A percentile compares a stretch with the other conserved stretches of the same genome.
Conservation (phyloP, 1,140 invertebrate species). For the Zaprionus gabonicus region DNA sequence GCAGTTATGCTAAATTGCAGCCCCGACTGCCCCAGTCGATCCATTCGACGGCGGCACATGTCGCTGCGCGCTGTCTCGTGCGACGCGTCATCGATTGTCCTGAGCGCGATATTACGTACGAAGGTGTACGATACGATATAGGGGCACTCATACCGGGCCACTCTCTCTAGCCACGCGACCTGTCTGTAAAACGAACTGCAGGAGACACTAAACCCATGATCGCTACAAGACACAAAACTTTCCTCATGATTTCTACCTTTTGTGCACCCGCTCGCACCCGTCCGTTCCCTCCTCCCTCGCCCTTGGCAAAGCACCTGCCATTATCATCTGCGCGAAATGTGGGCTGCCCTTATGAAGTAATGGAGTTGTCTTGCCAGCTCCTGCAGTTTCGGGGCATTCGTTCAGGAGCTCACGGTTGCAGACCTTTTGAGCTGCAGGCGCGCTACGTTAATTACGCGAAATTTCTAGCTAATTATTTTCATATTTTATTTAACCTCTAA, state of each 20-base stretch:
- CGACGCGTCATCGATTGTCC: slow-evolving; percentile 64
- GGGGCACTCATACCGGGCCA: background rate
- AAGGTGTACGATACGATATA: background rate
- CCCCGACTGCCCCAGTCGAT: slow-evolving; percentile 18
- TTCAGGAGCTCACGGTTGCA: background rate
- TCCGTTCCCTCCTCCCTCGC: slow-evolving; percentile 15
- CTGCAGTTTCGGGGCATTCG: slow-evolving; percentile 20
- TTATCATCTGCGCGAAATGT: slow-evolving; percentile 53
- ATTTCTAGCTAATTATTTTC: slow-evolving; percentile 65
- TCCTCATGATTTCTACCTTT: slow-evolving; percentile 58
- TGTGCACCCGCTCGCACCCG: slow-evolving; percentile 6
- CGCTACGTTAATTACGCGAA: slow-evolving; percentile 50
- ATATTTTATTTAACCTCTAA: slow-evolving; percentile 48
- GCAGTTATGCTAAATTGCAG: slow-evolving; percentile 75
- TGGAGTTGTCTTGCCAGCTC: slow-evolving; percentile 62
- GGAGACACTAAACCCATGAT: slow-evolving; percentile 17
- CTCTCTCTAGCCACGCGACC: slow-evolving; percentile 65
- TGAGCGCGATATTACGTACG: slow-evolving; percentile 14
- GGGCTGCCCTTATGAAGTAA: slow-evolving; percentile 78
- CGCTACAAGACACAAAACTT: slow-evolving; percentile 45
- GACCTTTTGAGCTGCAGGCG: slow-evolving; percentile 41
- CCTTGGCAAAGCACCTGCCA: slow-evolving; percentile 55
- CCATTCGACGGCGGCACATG: slow-evolving; percentile 44
- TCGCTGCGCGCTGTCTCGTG: slow-evolving; percentile 45
- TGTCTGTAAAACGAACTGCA: slow-evolving; percentile 13